Percentiles rank a stretch among this genome's conserved stretches.
phyloP scores from a whole-genome alignment of 2,888 invertebrate species.

The Troides oblongomaculatus region DNA sequence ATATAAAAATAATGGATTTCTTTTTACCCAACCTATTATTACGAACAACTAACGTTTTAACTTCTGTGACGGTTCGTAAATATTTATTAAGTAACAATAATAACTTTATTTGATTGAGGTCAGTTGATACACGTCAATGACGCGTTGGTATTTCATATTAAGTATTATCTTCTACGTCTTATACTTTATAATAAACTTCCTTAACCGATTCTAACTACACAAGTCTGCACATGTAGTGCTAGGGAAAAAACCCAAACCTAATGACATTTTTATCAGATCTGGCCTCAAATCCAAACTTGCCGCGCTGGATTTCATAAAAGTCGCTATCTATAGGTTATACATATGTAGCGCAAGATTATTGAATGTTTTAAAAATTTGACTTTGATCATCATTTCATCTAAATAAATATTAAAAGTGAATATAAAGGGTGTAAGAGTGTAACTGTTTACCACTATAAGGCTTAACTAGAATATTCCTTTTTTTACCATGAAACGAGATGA shows the following conservation, averaged over 20 bases:
- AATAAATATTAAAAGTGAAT: too few species aligned
- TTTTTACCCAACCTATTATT: too few species aligned
- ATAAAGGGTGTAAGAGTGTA: too few species aligned
- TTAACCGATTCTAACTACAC: slow-evolving; percentile 9
- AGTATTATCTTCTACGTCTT: slow-evolving; percentile 28
- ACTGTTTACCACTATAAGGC: too few species aligned
- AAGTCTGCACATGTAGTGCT: not conserved
- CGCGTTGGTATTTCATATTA: slow-evolving; percentile 14
- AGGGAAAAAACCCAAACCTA: not conserved
- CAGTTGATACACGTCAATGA: slow-evolving; percentile 29
- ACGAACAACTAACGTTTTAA: not conserved
- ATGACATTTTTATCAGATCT: not conserved
- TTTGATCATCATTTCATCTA: too few species aligned
- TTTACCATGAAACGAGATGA: too few species aligned
- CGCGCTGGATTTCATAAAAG: too few species aligned
- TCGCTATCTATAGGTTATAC: too few species aligned
- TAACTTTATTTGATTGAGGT: slow-evolving; percentile 35
- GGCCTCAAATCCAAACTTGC: not conserved
- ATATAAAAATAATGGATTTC: too few species aligned
- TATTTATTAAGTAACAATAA: slow-evolving; percentile 28
- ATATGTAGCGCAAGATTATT: too few species aligned
- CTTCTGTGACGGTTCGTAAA: slow-evolving; percentile 17
- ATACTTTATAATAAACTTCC: slow-evolving; percentile 24
- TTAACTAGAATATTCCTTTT: too few species aligned
- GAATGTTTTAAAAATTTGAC: too few species aligned